These are phyloP conservation scores for Sylvietta virens DNA, from an alignment of 2,113 vertebrate genomes.

Conservation along the genomic window DNA sequence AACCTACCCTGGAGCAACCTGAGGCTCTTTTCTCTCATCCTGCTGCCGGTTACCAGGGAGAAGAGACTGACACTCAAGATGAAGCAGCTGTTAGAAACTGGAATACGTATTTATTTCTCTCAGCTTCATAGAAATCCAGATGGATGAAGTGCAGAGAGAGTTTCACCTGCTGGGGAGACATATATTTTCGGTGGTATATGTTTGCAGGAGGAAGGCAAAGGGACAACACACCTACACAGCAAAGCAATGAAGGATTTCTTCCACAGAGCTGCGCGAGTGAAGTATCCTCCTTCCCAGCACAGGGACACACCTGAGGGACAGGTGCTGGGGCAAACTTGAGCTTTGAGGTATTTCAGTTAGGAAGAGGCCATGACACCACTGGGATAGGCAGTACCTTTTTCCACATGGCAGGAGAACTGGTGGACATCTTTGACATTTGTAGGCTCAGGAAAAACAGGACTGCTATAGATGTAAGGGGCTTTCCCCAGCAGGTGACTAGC, in stretches of 20 bases:
- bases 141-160: not conserved
- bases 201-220: not conserved
- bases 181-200: not conserved
- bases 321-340: not conserved
- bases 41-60: rapidly evolving
- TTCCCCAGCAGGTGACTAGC: not conserved
- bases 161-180: not conserved
- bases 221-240: no score
- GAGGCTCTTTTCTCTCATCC: not conserved
- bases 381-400: not conserved
- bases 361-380: rapidly evolving
- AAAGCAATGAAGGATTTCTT: not conserved
- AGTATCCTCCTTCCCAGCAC: no score
- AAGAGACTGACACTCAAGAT: not conserved
- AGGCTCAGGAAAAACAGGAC: not conserved
- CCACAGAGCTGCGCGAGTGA: not conserved
- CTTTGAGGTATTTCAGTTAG: not conserved
- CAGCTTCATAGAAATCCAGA: not conserved
- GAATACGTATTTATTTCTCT: not conserved
- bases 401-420: not conserved
- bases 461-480: rapidly evolving
- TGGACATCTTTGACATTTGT: not conserved
- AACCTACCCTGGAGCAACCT: not conserved
- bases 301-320: not conserved
- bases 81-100: not conserved